Conservation (phyloP, 1,140 invertebrate genomes). For the Mactra quadrangularis region DNA sequence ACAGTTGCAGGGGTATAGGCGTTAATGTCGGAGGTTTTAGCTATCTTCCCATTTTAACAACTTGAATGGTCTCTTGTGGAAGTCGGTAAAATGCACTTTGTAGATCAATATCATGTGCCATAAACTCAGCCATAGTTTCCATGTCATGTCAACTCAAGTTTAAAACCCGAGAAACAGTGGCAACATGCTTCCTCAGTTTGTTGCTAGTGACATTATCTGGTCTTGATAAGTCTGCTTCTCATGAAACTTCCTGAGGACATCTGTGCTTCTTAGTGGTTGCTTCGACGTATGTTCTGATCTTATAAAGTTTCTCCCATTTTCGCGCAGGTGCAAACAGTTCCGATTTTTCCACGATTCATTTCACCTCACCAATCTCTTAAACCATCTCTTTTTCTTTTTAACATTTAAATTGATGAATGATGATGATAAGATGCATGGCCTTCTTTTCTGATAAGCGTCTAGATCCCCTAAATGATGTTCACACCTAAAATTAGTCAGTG, state of each 20-base stretch:
- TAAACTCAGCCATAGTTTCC: conserved; percentile 59
- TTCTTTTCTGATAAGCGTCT: too few species aligned
- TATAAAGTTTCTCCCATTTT: conserved; percentile 62
- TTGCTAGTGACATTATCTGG: conserved; percentile 58
- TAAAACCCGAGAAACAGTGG: conserved; percentile 59
- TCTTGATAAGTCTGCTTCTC: neutral
- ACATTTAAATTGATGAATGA: too few species aligned
- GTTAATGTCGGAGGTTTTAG: too few species aligned
- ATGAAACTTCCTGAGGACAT: conserved; percentile 55
- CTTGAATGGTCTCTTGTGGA: conserved; percentile 48
- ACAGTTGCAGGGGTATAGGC: too few species aligned
- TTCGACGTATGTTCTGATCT: conserved; percentile 52
- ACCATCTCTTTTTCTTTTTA: too few species aligned
- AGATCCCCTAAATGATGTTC: too few species aligned
- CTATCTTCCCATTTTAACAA: conserved; percentile 57
- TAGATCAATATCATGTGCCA: conserved; percentile 64
- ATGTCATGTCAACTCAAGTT: conserved; percentile 53
- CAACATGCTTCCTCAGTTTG: conserved; percentile 64
- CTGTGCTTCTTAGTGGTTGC: conserved; percentile 54
- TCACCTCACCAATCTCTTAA: too few species aligned
- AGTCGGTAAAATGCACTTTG: conserved; percentile 63
- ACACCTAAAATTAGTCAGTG: too few species aligned
- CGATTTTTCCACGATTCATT: too few species aligned
- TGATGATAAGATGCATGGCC: too few species aligned
- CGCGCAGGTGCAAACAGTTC: too few species aligned